A percentile compares a stretch with the other conserved stretches of the same genome.
These are phyloP conservation scores for Atrichornis clamosus DNA, from an alignment of 2,113 vertebrate species.

Conservation along the genomic window DNA sequence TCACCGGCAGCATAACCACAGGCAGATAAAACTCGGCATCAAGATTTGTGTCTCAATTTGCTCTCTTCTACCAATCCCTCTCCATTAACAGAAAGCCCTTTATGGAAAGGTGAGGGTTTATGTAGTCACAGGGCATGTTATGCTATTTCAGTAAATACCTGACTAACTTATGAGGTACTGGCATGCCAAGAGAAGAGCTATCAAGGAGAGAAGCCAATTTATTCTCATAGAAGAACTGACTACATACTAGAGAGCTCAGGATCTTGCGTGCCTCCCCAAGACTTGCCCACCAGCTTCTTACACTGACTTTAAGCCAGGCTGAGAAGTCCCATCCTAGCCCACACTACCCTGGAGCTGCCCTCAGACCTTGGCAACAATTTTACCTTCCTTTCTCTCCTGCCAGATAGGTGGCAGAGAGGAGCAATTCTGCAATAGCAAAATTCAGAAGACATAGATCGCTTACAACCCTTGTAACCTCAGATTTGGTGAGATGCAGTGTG, in stretches of 20 bases:
- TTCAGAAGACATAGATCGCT: rapidly evolving
- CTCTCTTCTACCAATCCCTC: not conserved
- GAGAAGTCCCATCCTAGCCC: not conserved
- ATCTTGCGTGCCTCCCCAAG: not conserved
- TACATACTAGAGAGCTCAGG: not conserved
- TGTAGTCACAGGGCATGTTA: not conserved
- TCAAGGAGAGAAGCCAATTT: not conserved
- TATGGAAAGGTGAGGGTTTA: not conserved
- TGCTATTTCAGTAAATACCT: not conserved
- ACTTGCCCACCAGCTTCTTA: not conserved
- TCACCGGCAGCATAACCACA: not conserved
- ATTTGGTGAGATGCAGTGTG: not conserved
- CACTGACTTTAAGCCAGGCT: not conserved
- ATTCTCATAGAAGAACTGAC: not conserved
- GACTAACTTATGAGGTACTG: not conserved
- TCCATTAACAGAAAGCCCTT: not conserved
- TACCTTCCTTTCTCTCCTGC: not conserved
- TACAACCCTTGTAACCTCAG: not conserved
- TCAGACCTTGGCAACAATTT: not conserved
- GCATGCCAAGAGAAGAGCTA: not conserved
- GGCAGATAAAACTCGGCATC: not conserved
- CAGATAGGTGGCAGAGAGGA: conserved; percentile 28
- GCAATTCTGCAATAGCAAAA: not conserved
- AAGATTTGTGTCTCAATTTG: not conserved
- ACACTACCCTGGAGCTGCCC: rapidly evolving